phyloP scores from a whole-genome alignment of 2,113 vertebrate genomes.

The Eudyptes chrysolophus region DNA sequence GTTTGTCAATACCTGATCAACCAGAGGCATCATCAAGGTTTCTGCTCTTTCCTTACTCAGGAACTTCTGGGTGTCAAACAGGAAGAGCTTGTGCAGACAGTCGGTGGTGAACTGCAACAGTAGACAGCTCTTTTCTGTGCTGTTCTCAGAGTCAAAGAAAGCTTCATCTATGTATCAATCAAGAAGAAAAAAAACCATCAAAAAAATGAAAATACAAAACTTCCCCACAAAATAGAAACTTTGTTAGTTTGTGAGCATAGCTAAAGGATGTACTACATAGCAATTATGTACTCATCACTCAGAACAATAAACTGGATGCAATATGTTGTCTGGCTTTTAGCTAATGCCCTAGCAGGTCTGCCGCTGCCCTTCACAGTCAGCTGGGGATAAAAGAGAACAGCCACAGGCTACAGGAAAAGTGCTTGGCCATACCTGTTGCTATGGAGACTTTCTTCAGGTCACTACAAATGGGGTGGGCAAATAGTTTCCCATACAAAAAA shows the following conservation, averaged over 20 bases:
- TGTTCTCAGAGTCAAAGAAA: slow-evolving; percentile 78
- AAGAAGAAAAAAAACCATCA: background rate
- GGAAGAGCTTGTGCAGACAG: slow-evolving; percentile 91
- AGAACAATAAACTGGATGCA: background rate
- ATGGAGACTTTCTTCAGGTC: background rate
- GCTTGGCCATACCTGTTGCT: background rate
- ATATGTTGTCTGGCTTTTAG: background rate
- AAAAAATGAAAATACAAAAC: background rate
- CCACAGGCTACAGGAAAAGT: background rate
- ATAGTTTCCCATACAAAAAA: background rate
- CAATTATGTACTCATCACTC: background rate
- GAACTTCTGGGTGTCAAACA: slow-evolving; percentile 91
- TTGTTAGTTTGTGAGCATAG: background rate
- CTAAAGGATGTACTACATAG: background rate
- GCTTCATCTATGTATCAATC: slow-evolving; percentile 72
- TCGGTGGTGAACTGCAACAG: slow-evolving; percentile 81
- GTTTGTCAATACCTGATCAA: slow-evolving; percentile 87
- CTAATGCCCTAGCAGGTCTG: background rate
- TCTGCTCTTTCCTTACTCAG: slow-evolving; percentile 90
- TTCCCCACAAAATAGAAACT: background rate
- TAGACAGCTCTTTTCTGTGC: slow-evolving; percentile 80
- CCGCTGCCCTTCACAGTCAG: background rate
- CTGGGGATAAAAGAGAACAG: background rate
- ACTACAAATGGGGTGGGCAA: background rate
- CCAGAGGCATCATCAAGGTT: slow-evolving; percentile 85